phyloP scores from a whole-genome alignment of 1,140 invertebrate species.

The Papilio helenus region DNA sequence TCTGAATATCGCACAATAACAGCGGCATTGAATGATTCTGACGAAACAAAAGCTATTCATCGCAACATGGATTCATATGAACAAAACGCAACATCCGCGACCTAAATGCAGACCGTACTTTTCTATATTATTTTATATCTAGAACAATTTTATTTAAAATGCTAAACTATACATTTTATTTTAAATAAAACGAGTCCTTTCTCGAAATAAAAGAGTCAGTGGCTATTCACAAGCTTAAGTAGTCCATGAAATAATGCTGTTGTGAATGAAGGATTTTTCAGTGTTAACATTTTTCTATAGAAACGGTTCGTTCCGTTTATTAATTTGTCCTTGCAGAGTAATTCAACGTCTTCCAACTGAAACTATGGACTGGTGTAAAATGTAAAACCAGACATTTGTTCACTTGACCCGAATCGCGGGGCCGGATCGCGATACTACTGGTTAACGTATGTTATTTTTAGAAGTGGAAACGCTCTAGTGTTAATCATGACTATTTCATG shows the following conservation, averaged over 20 bases:
- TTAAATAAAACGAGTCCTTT: not conserved
- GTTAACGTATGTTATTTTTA: slow-evolving; percentile 36
- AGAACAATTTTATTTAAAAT: not conserved
- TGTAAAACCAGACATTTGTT: slow-evolving; percentile 31
- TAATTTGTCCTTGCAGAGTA: not conserved
- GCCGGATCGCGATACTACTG: slow-evolving; percentile 13
- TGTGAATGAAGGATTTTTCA: not conserved
- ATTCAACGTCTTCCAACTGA: not conserved
- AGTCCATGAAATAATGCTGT: not conserved
- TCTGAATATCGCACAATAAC: slow-evolving; percentile 4
- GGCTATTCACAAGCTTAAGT: not conserved
- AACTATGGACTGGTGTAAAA: slow-evolving; percentile 7
- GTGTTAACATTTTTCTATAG: not conserved
- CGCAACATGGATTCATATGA: slow-evolving; percentile 11
- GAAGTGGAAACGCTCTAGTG: slow-evolving; percentile 30
- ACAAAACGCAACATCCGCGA: slow-evolving; percentile 9
- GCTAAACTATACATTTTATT: not conserved
- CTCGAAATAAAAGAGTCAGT: not conserved
- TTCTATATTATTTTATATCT: slow-evolving; percentile 8
- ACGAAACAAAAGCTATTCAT: slow-evolving; percentile 23
- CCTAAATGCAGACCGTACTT: not conserved
- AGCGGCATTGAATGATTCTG: slow-evolving; percentile 8
- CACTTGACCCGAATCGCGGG: slow-evolving; percentile 36
- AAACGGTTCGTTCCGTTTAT: not conserved
- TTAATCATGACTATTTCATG: slow-evolving; percentile 27